Conservation (phyloP, 2,888 invertebrate genomes). For the Amphipyra tragopoginis region DNA sequence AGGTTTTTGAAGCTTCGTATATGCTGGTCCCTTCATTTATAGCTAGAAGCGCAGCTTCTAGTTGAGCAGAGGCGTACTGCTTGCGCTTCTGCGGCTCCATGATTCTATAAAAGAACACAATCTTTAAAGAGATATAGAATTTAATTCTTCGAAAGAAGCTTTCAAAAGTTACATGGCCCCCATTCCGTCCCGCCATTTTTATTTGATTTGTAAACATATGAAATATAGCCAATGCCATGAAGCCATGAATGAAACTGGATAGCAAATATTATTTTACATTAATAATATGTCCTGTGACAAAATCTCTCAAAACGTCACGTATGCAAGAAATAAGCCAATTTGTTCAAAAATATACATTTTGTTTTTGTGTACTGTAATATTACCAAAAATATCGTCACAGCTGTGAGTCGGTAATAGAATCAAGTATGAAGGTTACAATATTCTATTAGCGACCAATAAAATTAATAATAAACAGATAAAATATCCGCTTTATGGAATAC, state of each 20-base stretch:
- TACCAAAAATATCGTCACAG: slow-evolving; percentile 13
- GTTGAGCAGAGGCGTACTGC: no score
- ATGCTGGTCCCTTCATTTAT: no score
- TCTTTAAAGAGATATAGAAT: slow-evolving; percentile 5
- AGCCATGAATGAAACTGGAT: slow-evolving; percentile 6
- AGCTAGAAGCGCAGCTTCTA: no score
- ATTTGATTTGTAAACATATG: slow-evolving; percentile 1
- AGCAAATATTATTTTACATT: slow-evolving; percentile 11
- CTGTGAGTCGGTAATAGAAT: slow-evolving; percentile 14
- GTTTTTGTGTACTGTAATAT: neutral
- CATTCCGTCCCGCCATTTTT: slow-evolving; percentile 4
- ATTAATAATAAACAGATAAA: slow-evolving; percentile 10
- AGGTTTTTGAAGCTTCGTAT: no score
- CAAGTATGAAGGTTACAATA: slow-evolving; percentile 14
- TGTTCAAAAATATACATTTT: slow-evolving; percentile 6
- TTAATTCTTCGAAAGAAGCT: slow-evolving; percentile 4
- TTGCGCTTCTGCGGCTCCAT: slow-evolving; percentile 5
- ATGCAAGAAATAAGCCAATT: slow-evolving; percentile 7
- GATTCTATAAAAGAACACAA: slow-evolving; percentile 6
- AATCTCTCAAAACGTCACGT: slow-evolving; percentile 8
- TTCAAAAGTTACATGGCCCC: slow-evolving; percentile 1
- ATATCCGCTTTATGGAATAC: slow-evolving; percentile 8
- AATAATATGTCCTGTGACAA: slow-evolving; percentile 4
- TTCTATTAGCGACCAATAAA: slow-evolving; percentile 16
- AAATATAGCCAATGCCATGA: slow-evolving; percentile 3